A percentile compares a stretch with the other conserved stretches of the same genome.
Conservation (phyloP, 92 coral and sea anemone genomes). For the Siderastrea radians region DNA sequence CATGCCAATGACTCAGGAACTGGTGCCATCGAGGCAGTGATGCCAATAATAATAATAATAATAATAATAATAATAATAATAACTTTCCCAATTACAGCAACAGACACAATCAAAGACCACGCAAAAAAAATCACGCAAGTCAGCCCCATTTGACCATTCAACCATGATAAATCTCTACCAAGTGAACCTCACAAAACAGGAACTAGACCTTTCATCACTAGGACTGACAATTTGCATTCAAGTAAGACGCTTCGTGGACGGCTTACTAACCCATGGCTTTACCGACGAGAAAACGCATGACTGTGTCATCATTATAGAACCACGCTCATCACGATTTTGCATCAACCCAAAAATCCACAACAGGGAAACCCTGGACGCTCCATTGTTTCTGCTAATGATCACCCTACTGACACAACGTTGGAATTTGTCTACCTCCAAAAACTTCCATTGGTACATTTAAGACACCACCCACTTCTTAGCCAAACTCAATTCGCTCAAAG, state of each 20-base stretch:
- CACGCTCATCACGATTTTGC: not conserved
- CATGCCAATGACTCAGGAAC: too few species aligned
- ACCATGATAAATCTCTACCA: too few species aligned
- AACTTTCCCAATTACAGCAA: too few species aligned
- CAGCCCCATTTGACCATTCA: too few species aligned
- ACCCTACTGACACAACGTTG: not conserved
- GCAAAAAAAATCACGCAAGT: too few species aligned
- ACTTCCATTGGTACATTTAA: not conserved
- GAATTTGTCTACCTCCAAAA: not conserved
- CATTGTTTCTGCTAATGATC: not conserved
- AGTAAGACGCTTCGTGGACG: not conserved
- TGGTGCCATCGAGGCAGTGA: too few species aligned
- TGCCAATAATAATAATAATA: too few species aligned
- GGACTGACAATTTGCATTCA: not conserved
- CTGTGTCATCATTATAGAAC: not conserved
- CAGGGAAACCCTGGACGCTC: not conserved
- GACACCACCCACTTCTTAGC: not conserved
- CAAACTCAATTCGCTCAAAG: too few species aligned
- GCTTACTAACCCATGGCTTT: not conserved
- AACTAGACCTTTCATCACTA: too few species aligned
- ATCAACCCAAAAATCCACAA: not conserved
- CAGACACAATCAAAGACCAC: too few species aligned
- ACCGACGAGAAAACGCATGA: not conserved
- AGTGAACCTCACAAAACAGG: too few species aligned
- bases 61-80: too few species aligned